Conservation (phyloP, 1,140 invertebrate genomes). For the Lepidurus arcticus region DNA sequence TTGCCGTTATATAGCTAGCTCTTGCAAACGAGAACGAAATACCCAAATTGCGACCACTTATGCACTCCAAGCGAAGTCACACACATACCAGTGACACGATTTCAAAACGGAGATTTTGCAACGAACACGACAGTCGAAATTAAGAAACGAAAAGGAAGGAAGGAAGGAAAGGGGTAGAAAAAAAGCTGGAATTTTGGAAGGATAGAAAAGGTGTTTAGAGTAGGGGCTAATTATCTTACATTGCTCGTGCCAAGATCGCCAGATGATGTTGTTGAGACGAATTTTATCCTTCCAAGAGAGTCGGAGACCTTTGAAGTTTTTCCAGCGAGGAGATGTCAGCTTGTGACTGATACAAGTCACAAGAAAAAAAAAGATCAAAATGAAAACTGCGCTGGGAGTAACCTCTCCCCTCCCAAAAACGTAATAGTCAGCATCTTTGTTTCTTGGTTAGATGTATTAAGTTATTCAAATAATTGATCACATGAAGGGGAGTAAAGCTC, state of each 20-base stretch:
- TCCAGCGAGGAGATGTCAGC: conserved; percentile 98
- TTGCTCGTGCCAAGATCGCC: conserved; percentile 99
- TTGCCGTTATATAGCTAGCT: too few relatives aligned
- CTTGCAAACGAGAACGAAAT: too few relatives aligned
- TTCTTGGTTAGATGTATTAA: too few relatives aligned
- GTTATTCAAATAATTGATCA: too few relatives aligned
- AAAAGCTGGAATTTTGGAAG: background rate
- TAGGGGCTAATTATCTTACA: conserved; percentile 62
- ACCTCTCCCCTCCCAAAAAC: background rate
- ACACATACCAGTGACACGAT: too few relatives aligned
- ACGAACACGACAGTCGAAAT: too few relatives aligned
- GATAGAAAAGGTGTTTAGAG: background rate
- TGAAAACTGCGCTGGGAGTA: background rate
- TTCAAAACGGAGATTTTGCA: too few relatives aligned
- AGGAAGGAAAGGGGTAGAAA: background rate
- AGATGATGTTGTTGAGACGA: conserved; percentile 98
- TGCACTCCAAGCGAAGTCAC: too few relatives aligned
- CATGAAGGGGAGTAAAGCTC: too few relatives aligned
- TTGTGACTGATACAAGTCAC: conserved; percentile 69
- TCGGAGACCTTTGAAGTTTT: conserved; percentile 95
- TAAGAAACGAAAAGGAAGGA: background rate
- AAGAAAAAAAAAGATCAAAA: background rate
- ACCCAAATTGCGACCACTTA: too few relatives aligned
- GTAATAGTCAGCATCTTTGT: background rate
- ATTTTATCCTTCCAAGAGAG: conserved; percentile 98